Conservation (phyloP, 1,140 invertebrate genomes). For the Drosophila virilis region DNA sequence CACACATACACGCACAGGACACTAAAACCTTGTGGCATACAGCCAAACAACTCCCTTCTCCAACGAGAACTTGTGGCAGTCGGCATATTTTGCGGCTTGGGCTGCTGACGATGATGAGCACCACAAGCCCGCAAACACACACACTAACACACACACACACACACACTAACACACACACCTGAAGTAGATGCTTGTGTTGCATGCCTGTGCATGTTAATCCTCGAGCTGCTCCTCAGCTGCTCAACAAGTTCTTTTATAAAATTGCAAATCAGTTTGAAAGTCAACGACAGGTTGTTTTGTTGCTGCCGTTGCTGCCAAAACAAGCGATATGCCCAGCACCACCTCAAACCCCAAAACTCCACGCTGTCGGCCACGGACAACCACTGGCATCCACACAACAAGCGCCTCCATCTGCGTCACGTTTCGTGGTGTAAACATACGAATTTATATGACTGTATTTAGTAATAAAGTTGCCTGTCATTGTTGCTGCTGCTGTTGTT, state of each 20-base stretch:
- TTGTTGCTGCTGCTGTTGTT: slow-evolving; percentile 37
- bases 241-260: slow-evolving; percentile 72
- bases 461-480: slow-evolving; percentile 66
- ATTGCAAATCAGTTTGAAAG: slow-evolving; percentile 82
- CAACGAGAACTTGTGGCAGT: slow-evolving; percentile 9
- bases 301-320: slow-evolving; percentile 35
- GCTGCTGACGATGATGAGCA: slow-evolving; percentile 27
- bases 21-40: not conserved
- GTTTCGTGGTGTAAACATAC: slow-evolving; percentile 64
- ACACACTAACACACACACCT: not conserved
- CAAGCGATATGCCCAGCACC: slow-evolving; percentile 25
- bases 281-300: slow-evolving; percentile 68
- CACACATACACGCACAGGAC: not conserved
- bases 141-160: slow-evolving; percentile 2
- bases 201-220: slow-evolving; percentile 48
- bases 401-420: slow-evolving; percentile 22
- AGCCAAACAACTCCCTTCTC: not conserved
- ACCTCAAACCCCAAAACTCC: not conserved
- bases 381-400: not conserved
- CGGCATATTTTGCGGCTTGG: slow-evolving; percentile 28
- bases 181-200: slow-evolving; percentile 30
- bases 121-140: slow-evolving; percentile 6
- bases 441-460: slow-evolving; percentile 76
- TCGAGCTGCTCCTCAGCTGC: slow-evolving; percentile 8
- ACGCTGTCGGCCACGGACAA: not conserved